Conservation (phyloP, 2,797 vertebrate genomes). For the Antrozous pallidus region DNA sequence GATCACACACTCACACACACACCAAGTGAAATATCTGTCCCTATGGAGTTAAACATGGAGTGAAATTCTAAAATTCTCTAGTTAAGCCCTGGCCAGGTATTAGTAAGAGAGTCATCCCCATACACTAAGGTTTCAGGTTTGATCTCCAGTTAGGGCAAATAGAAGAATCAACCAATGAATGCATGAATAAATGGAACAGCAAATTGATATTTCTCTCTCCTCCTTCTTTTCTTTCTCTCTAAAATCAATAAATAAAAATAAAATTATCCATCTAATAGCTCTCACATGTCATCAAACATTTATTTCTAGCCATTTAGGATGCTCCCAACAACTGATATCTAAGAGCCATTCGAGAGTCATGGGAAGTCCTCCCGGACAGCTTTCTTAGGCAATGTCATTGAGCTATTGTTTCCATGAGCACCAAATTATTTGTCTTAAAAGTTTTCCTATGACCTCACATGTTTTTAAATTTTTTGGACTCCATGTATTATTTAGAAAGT, state of each 20-base stretch:
- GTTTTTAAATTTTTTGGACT: constrained; percentile 31
- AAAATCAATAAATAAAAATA: neutral
- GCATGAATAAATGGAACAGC: neutral
- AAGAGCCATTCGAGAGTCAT: neutral
- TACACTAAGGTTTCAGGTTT: neutral
- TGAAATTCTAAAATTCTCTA: neutral
- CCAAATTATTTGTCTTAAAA: constrained; percentile 53
- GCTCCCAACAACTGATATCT: constrained; percentile 9
- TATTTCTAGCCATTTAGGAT: neutral
- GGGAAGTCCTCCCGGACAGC: neutral
- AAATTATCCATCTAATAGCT: neutral
- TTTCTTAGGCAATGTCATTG: neutral
- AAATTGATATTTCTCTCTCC: neutral
- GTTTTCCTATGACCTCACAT: constrained; percentile 23
- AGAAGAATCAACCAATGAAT: neutral
- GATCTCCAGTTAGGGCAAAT: neutral
- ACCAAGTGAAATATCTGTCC: neutral
- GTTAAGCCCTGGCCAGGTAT: neutral
- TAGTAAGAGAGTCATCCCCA: neutral
- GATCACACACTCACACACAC: neutral
- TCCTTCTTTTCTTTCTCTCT: neutral
- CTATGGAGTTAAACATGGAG: neutral
- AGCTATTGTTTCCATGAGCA: constrained; percentile 52
- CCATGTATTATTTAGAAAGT: constrained; percentile 25
- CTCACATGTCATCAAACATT: neutral